Evolutionary conservation across 2,113 vertebrate genomes (phyloP), one percentile per base, ranked within the genome.

Genomic region (Genyomyrus donnyi): DNA sequence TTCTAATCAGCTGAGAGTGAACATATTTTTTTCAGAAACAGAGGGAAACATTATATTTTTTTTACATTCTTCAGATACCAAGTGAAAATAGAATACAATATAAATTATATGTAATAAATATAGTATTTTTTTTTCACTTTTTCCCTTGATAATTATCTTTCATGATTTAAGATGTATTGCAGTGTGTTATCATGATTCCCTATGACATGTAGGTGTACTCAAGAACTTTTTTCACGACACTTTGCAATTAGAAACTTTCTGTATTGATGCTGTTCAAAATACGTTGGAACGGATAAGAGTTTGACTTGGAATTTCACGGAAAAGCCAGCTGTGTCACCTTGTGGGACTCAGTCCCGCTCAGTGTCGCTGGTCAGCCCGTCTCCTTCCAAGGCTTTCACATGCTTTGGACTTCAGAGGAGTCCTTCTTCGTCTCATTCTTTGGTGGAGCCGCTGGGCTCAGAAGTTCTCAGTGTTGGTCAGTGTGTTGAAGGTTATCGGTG

Each of bases 221-320:
- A 58, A 17, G 15, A 46, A 49, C 92, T 93, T 94, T 95, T 95
- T 94, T 95, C 93, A 91, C 91, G 89, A 92, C 91, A 92, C 94
- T 94, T 93, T 95, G 15, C 95, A 95, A 94, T 95, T 94, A 93
- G 93, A 94, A 95, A 94, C 94, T 93, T 94, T 94, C 93, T 95
- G 94, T 94, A 94, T 94, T 95, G 95, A 96, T 94, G 94, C 93
- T 94, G 93, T 94, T 96, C 94, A 95, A 92, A 93, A 91, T 91
- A 91, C 90, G 42, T 95, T 94, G 94, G 95, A 93, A 90, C 92
- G 93, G 91, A 94, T 95, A 95, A 95, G 95, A 95, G 93, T 93
- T 95, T 93, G 95, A 96, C 95, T 95, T 96, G 94, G 92, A 94
- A 94, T 96, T 95, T 96, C 96, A 95, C 95, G 93, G 95, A 96